Conservation (phyloP, 2,113 vertebrate species). For the Coregonus clupeaformis region DNA sequence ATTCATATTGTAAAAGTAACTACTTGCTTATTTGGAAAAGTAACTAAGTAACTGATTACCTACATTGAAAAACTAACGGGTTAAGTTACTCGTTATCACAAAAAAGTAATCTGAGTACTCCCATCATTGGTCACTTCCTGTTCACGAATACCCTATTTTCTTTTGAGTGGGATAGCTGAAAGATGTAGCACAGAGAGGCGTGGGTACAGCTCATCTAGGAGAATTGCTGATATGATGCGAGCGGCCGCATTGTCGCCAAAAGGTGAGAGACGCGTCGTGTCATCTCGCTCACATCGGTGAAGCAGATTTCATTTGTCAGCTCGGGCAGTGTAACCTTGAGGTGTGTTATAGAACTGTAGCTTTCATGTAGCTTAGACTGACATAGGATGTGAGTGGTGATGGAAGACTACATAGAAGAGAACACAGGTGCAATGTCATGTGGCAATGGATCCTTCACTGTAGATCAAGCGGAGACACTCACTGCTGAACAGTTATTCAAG, state of each 20-base stretch:
- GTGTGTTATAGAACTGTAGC: slow-evolving; percentile 33
- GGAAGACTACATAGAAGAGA: slow-evolving; percentile 31
- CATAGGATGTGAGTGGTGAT: slow-evolving; percentile 36
- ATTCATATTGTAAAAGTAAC: too few species aligned
- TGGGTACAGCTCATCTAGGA: neutral
- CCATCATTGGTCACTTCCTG: too few species aligned
- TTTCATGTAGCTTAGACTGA: slow-evolving; percentile 47
- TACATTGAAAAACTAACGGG: too few species aligned
- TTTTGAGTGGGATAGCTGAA: too few species aligned
- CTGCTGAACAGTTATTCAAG: slow-evolving; percentile 30
- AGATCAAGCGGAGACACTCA: slow-evolving; percentile 19
- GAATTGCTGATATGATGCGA: neutral
- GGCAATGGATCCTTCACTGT: too few species aligned
- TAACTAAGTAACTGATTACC: too few species aligned
- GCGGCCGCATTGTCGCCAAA: neutral
- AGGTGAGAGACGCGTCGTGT: slow-evolving; percentile 53
- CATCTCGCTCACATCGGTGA: slow-evolving; percentile 46
- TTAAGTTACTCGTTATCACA: too few species aligned
- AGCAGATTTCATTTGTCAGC: slow-evolving; percentile 67
- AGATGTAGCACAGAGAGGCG: neutral
- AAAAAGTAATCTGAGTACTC: too few species aligned
- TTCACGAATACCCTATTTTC: too few species aligned
- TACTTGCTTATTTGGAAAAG: too few species aligned
- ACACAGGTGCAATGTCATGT: slow-evolving; percentile 10
- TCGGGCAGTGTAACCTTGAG: slow-evolving; percentile 60